A percentile compares a stretch with the other conserved stretches of the same genome.
Evolutionary conservation across 1,140 invertebrate species (phyloP).

Genomic region (Venustaconcha ellipsiformis): DNA sequence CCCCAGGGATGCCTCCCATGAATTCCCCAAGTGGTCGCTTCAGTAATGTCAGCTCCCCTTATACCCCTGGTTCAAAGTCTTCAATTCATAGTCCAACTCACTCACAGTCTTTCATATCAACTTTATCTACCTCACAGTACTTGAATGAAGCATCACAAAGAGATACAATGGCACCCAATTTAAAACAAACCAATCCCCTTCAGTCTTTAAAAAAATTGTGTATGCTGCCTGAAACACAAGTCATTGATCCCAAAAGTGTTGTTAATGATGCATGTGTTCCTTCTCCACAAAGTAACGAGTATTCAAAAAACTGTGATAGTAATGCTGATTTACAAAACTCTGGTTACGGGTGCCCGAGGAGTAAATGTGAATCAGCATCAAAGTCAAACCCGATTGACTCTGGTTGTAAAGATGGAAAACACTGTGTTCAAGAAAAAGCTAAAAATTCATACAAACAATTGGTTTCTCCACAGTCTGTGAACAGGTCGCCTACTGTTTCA

Average conservation of each 20-base stretch:
- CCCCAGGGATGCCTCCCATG: slow-evolving; percentile 32
- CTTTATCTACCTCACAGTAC: slow-evolving; percentile 1
- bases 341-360: background rate
- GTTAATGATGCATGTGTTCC: slow-evolving; percentile 59
- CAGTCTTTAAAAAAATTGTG: slow-evolving; percentile 65
- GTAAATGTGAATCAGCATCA: slow-evolving; percentile 27
- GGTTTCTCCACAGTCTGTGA: background rate
- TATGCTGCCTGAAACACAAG: slow-evolving; percentile 63
- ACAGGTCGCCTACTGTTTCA: slow-evolving; percentile 3
- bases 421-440: slow-evolving; percentile 19
- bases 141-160: slow-evolving; percentile 1
- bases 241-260: slow-evolving; percentile 66
- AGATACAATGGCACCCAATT: background rate
- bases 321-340: slow-evolving; percentile 46
- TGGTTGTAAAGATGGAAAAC: slow-evolving; percentile 31
- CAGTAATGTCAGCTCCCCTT: slow-evolving; percentile 33
- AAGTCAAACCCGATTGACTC: slow-evolving; percentile 3
- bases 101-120: slow-evolving; percentile 2
- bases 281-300: slow-evolving; percentile 42
- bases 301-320: slow-evolving; percentile 63
- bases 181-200: slow-evolving; percentile 38
- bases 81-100: slow-evolving; percentile 28
- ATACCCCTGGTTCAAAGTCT: slow-evolving; percentile 24
- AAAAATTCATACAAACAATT: too few species aligned
- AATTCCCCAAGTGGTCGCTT: slow-evolving; percentile 25